Percentiles rank a stretch among this genome's conserved stretches.
These are phyloP conservation scores for Zelleria hepariella DNA, from an alignment of 2,888 invertebrate species.

Conservation along the genomic window DNA sequence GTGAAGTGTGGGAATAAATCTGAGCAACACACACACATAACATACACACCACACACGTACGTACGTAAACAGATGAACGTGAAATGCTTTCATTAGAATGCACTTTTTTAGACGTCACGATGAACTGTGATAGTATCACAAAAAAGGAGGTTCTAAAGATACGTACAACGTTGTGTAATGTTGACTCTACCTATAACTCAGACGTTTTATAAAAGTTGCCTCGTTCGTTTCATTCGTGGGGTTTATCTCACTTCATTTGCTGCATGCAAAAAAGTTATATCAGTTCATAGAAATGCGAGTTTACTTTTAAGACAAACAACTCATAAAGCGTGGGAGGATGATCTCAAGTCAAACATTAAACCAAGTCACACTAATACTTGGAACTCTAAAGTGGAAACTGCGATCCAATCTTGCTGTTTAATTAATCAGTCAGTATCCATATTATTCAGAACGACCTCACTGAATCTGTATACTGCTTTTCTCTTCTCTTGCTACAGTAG, in stretches of 20 bases:
- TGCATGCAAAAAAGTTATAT: conserved; percentile 1
- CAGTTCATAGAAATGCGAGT: conserved; percentile 31
- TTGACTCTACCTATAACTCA: background rate
- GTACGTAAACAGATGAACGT: background rate
- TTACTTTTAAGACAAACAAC: conserved; percentile 31
- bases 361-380: conserved; percentile 23
- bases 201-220: background rate
- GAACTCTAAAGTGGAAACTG: conserved; percentile 20
- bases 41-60: background rate
- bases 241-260: background rate
- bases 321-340: conserved; percentile 25
- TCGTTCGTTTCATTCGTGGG: background rate
- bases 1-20: background rate
- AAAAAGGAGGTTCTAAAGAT: background rate
- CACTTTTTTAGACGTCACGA: background rate
- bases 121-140: background rate
- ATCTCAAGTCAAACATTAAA: conserved; percentile 27
- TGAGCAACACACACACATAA: background rate
- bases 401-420: background rate
- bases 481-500: background rate
- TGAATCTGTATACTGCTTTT: background rate
- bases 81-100: background rate
- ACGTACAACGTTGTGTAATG: background rate
- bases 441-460: background rate
- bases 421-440: background rate